Conservation (phyloP, 2,797 vertebrate species). For the Artibeus lituratus region DNA sequence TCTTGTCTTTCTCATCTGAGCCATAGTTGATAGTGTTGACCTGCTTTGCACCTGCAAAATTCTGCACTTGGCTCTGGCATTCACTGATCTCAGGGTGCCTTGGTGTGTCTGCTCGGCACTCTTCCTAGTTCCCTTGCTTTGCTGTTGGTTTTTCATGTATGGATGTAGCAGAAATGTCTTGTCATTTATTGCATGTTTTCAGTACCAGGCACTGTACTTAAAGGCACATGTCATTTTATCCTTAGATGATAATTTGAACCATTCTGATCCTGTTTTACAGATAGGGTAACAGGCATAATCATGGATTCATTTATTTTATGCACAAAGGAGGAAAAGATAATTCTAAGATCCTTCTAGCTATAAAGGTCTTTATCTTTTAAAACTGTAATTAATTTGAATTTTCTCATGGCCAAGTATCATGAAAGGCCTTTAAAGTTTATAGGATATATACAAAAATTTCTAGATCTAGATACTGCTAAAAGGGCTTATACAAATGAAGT, state of each 20-base stretch:
- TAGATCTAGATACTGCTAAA: not conserved
- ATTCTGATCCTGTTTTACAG: not conserved
- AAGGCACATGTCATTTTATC: not conserved
- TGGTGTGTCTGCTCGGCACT: not conserved
- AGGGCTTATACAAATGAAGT: not conserved
- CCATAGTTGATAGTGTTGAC: not conserved
- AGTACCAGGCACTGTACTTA: not conserved
- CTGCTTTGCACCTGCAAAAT: not conserved
- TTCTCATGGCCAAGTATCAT: not conserved
- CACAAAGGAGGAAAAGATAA: not conserved
- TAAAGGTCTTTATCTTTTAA: not conserved
- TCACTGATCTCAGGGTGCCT: not conserved
- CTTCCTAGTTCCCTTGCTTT: not conserved
- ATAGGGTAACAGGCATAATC: not conserved
- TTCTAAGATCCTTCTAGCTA: not conserved
- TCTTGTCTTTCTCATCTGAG: not conserved
- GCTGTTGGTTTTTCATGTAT: not conserved
- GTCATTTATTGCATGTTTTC: not conserved
- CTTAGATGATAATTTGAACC: not conserved
- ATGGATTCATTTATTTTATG: not conserved
- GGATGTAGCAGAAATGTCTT: not conserved
- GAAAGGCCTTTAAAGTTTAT: not conserved
- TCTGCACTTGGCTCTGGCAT: not conserved
- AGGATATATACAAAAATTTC: not conserved
- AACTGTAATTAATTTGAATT: not conserved